Evolutionary conservation across 1,140 invertebrate genomes (phyloP).

Genomic region (Caerostris darwini): DNA sequence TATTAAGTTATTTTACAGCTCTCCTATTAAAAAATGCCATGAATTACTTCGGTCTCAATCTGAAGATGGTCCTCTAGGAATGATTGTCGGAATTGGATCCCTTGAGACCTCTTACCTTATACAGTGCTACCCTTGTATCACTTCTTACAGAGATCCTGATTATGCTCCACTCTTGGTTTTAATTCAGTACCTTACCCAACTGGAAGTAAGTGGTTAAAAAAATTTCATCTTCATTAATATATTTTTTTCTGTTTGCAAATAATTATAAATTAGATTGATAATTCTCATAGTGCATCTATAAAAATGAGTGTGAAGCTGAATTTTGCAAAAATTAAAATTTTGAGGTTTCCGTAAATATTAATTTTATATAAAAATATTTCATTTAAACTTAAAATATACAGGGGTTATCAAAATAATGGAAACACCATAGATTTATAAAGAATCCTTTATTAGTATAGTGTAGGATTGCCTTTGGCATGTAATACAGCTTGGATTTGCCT

Average conservation of each 20-base stretch:
- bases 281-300: too few relatives aligned
- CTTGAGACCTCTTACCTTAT: conserved; percentile 90
- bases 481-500: too few relatives aligned
- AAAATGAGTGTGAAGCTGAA: too few relatives aligned
- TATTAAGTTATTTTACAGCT: conserved; percentile 14
- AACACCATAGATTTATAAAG: too few relatives aligned
- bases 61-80: conserved; percentile 81
- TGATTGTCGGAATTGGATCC: conserved; percentile 90
- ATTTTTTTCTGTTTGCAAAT: background rate
- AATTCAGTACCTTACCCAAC: conserved; percentile 92
- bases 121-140: conserved; percentile 86
- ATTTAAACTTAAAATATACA: too few relatives aligned
- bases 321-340: too few relatives aligned
- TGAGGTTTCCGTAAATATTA: too few relatives aligned
- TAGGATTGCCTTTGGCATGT: too few relatives aligned
- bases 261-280: too few relatives aligned
- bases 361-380: too few relatives aligned
- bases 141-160: conserved; percentile 86
- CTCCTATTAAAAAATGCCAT: conserved; percentile 58
- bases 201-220: conserved; percentile 85
- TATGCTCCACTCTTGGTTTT: conserved; percentile 89
- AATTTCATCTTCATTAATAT: background rate
- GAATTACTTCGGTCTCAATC: conserved; percentile 28
- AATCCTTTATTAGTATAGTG: too few relatives aligned
- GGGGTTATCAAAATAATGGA: too few relatives aligned